phyloP scores from a whole-genome alignment of 2,888 invertebrate species.

The Heliconius erato region DNA sequence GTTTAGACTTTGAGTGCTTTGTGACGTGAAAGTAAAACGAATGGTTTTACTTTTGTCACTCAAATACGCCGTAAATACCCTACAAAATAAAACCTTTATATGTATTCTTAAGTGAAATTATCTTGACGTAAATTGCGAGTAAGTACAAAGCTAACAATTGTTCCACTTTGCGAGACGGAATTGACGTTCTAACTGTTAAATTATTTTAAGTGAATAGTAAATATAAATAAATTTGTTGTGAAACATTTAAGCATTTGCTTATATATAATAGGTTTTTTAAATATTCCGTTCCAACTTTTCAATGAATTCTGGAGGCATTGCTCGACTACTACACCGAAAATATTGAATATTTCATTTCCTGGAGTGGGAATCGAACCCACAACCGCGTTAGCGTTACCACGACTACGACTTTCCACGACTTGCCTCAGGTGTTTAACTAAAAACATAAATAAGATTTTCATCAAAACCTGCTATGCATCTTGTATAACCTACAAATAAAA shows the following conservation, averaged over 20 bases:
- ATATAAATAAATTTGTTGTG: not conserved
- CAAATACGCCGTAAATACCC: slow-evolving; percentile 44
- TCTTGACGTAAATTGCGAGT: slow-evolving; percentile 49
- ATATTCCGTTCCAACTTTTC: too few species aligned
- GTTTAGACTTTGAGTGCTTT: slow-evolving; percentile 48
- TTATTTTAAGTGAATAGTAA: slow-evolving; percentile 10
- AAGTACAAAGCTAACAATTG: slow-evolving; percentile 49
- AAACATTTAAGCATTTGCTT: too few species aligned
- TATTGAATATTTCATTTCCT: too few species aligned
- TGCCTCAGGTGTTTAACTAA: too few species aligned
- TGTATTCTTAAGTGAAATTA: slow-evolving; percentile 51
- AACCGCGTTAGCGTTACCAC: too few species aligned
- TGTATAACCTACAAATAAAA: not conserved
- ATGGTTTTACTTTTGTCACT: slow-evolving; percentile 47
- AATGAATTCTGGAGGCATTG: too few species aligned
- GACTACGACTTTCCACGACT: too few species aligned
- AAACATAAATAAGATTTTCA: too few species aligned
- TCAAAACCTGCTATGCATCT: too few species aligned
- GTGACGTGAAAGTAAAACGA: slow-evolving; percentile 45
- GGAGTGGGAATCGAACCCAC: too few species aligned
- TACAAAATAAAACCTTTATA: slow-evolving; percentile 46
- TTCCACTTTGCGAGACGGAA: slow-evolving; percentile 46
- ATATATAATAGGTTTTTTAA: too few species aligned
- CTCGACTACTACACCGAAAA: too few species aligned
- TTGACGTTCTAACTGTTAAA: slow-evolving; percentile 27